These are phyloP conservation scores for Otus sunia DNA, from an alignment of 2,113 vertebrate species.

Conservation along the genomic window DNA sequence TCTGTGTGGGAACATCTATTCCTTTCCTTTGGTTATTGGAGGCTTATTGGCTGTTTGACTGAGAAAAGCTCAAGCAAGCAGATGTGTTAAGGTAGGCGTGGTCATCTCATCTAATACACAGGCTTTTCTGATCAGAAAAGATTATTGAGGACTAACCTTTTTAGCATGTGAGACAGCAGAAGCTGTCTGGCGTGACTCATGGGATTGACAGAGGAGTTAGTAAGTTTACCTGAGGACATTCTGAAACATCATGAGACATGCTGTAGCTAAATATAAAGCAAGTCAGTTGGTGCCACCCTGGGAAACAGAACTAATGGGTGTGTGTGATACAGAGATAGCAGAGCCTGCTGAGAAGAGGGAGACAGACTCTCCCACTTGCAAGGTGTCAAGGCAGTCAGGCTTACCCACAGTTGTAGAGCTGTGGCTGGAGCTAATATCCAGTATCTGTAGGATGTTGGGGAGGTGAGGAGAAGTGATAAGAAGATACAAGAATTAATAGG, in stretches of 20 bases:
- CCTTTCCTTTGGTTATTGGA: not conserved
- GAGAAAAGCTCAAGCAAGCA: not conserved
- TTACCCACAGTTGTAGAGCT: not conserved
- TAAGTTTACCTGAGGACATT: constrained; percentile 47
- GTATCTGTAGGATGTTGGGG: not conserved
- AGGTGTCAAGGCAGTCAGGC: not conserved
- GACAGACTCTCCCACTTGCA: not conserved
- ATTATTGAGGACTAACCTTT: not conserved
- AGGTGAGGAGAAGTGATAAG: not conserved
- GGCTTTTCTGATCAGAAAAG: not conserved
- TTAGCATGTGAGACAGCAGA: not conserved
- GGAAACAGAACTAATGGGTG: not conserved
- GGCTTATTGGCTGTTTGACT: not conserved
- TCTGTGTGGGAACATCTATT: not conserved
- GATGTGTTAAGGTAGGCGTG: not conserved
- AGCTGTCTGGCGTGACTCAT: constrained; percentile 27
- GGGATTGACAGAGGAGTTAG: constrained; percentile 21
- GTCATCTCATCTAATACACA: not conserved
- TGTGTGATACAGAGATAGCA: not conserved
- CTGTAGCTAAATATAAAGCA: constrained; percentile 23
- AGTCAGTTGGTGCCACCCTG: not conserved
- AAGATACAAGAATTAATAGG: not conserved
- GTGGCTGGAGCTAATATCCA: not conserved
- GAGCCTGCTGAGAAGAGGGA: not conserved
- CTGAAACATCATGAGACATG: constrained; percentile 18